Evolutionary conservation across 2,888 invertebrate genomes (phyloP).

Genomic region (Acleris sparsana): DNA sequence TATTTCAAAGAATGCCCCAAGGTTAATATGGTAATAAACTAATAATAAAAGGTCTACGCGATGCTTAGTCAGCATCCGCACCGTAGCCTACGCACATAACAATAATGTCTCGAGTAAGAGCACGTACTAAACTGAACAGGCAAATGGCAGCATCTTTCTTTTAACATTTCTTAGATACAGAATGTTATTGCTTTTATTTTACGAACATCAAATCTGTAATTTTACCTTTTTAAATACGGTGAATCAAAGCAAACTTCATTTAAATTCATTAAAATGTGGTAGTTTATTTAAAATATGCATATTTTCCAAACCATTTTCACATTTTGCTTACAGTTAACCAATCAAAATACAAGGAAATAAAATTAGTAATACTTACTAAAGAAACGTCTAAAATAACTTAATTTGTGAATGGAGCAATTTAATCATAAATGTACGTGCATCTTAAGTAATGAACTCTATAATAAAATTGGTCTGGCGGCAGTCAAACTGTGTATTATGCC

Average conservation of each 20-base stretch:
- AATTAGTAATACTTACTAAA: constrained; percentile 23
- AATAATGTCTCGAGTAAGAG: constrained; percentile 13
- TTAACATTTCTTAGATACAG: background rate
- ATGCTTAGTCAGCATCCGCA: constrained; percentile 19
- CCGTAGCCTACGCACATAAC: constrained; percentile 10
- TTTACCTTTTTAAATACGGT: background rate
- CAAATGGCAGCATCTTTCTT: background rate
- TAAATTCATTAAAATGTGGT: constrained; percentile 15
- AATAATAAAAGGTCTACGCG: constrained; percentile 16
- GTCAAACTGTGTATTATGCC: background rate
- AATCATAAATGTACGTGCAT: constrained; percentile 6
- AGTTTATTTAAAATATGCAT: constrained; percentile 31
- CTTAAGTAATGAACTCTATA: constrained; percentile 1
- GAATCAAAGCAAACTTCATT: constrained; percentile 22
- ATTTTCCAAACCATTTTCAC: constrained; percentile 18
- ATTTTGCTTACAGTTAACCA: constrained; percentile 21
- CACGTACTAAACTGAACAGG: constrained; percentile 12
- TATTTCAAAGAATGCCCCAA: constrained; percentile 31
- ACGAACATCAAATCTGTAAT: background rate
- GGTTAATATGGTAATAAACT: constrained; percentile 26
- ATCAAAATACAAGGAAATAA: constrained; percentile 21
- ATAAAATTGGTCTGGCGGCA: background rate
- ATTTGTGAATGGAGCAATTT: constrained; percentile 21
- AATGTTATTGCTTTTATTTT: background rate
- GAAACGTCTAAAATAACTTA: constrained; percentile 4